Percentiles rank a stretch among this genome's conserved stretches.
These are phyloP conservation scores for Stenodema calcarata DNA, from an alignment of 2,888 invertebrate genomes.

Conservation along the genomic window DNA sequence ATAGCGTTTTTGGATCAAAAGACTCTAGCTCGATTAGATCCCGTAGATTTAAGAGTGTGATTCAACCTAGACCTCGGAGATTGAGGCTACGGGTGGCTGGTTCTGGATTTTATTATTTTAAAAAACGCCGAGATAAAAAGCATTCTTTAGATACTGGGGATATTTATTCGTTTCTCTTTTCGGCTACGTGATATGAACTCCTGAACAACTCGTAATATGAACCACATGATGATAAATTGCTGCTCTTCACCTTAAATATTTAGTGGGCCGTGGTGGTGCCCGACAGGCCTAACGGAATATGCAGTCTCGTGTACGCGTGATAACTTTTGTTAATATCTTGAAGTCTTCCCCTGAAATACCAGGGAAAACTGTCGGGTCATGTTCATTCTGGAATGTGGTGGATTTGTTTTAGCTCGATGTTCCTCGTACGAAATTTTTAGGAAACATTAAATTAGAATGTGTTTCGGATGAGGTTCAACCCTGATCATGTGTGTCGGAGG, in stretches of 20 bases:
- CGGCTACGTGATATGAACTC: conserved; percentile 27
- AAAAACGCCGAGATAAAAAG: not conserved
- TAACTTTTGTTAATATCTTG: too few species aligned
- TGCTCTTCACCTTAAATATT: not conserved
- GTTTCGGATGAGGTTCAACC: too few species aligned
- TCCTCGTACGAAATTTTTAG: too few species aligned
- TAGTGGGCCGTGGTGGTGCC: not conserved
- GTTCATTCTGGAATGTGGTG: too few species aligned
- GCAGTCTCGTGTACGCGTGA: not conserved
- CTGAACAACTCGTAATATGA: conserved; percentile 26
- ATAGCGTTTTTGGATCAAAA: not conserved
- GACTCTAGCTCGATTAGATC: not conserved
- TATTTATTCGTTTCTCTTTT: conserved; percentile 6
- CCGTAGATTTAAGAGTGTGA: not conserved
- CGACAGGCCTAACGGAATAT: not conserved
- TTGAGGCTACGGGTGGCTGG: not conserved
- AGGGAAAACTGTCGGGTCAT: too few species aligned
- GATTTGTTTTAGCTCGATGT: too few species aligned
- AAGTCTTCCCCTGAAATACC: too few species aligned
- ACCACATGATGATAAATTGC: not conserved
- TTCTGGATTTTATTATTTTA: not conserved
- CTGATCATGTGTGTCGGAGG: too few species aligned
- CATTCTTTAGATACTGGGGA: not conserved
- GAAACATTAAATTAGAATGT: too few species aligned
- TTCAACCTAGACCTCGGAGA: not conserved